Evolutionary conservation across 2,888 invertebrate genomes (phyloP).

Genomic region (Perdita meconis): DNA sequence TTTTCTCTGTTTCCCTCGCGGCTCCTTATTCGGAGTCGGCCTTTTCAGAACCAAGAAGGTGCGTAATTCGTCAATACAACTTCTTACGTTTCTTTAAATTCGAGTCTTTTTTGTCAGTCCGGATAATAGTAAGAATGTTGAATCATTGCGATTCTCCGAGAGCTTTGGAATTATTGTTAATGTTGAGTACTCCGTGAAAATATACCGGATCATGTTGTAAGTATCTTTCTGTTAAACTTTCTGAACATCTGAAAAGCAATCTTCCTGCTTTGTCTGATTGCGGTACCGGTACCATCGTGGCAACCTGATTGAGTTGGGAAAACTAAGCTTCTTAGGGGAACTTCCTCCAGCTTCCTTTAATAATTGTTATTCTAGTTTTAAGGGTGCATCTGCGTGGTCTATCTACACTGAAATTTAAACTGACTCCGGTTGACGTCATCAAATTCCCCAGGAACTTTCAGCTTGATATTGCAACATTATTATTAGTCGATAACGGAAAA

Average conservation of each 20-base stretch:
- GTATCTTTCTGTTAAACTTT: conserved; percentile 7
- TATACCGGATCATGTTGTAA: conserved; percentile 40
- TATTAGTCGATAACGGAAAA: too few relatives aligned
- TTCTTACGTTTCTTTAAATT: too few relatives aligned
- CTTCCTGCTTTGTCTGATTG: conserved; percentile 12
- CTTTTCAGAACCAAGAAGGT: too few relatives aligned
- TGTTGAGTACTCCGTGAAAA: conserved; percentile 1
- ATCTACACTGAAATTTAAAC: conserved; percentile 12
- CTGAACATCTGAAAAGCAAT: conserved; percentile 5
- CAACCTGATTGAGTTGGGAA: neutral
- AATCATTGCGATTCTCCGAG: too few relatives aligned
- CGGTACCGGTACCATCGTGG: conserved; percentile 3
- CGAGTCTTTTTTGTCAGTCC: too few relatives aligned
- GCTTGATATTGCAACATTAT: too few relatives aligned
- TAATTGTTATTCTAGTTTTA: conserved; percentile 23
- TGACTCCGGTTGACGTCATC: neutral
- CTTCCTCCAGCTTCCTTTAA: conserved; percentile 20
- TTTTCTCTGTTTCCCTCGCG: too few relatives aligned
- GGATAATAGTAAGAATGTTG: too few relatives aligned
- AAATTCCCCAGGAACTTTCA: too few relatives aligned
- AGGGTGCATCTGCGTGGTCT: neutral
- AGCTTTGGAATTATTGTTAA: conserved; percentile 34
- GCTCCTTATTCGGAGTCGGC: too few relatives aligned
- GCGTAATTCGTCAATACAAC: too few relatives aligned
- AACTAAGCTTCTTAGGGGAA: conserved; percentile 8